Conservation (phyloP, 2,797 vertebrate species). For the Sebastes minor region DNA sequence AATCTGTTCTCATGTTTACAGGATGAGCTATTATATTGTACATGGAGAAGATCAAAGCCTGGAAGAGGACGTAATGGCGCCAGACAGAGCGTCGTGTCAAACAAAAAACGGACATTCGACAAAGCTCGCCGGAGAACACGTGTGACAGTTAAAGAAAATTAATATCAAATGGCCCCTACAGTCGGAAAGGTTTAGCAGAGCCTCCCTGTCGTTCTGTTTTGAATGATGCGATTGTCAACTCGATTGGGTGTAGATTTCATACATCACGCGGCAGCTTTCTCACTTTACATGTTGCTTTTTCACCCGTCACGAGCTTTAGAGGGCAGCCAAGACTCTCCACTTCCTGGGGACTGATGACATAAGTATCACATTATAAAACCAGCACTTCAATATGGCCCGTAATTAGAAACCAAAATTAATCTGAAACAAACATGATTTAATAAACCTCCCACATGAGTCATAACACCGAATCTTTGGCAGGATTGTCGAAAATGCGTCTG, state of each 20-base stretch:
- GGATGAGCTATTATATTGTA: constrained; percentile 74
- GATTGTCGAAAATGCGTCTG: neutral
- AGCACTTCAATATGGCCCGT: neutral
- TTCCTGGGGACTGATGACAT: constrained; percentile 36
- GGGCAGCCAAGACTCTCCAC: constrained; percentile 6
- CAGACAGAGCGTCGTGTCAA: constrained; percentile 43
- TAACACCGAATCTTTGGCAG: constrained; percentile 13
- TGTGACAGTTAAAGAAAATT: constrained; percentile 43
- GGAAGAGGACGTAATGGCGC: constrained; percentile 5
- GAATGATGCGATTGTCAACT: constrained; percentile 61
- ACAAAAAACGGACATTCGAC: constrained; percentile 10
- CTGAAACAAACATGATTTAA: constrained; percentile 33
- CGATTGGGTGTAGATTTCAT: constrained; percentile 36
- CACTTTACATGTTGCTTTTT: constrained; percentile 42
- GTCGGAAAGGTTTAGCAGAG: constrained; percentile 17
- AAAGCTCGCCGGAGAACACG: constrained; percentile 13
- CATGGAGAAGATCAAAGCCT: constrained; percentile 53
- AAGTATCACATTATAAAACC: constrained; percentile 37
- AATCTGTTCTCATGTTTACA: constrained; percentile 81
- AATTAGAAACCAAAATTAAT: constrained; percentile 21
- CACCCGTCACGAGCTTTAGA: constrained; percentile 3
- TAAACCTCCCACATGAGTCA: constrained; percentile 26
- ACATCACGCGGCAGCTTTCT: constrained; percentile 49
- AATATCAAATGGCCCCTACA: constrained; percentile 22
- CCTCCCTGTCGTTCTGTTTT: constrained; percentile 21